Conservation (phyloP, 2,113 vertebrate species). For the Amblyornis subalaris region DNA sequence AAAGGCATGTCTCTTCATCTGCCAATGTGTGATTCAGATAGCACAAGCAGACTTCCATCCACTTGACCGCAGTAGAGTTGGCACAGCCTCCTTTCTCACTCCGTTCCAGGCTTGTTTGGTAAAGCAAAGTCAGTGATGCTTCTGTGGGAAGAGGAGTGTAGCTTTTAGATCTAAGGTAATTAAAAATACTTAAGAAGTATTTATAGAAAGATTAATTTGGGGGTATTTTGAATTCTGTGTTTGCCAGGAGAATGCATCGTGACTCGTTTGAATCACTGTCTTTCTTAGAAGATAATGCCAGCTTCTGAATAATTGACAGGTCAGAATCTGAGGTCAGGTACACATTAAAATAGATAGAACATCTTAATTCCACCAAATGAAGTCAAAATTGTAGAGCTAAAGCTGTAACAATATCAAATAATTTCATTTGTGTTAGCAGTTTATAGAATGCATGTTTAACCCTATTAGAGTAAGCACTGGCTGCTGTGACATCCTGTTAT, state of each 20-base stretch:
- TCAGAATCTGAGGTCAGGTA: background rate
- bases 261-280: background rate
- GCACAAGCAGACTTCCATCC: slow-evolving; percentile 66
- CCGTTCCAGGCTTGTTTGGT: background rate
- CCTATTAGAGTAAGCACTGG: background rate
- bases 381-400: background rate
- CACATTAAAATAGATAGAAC: background rate
- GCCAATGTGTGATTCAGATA: slow-evolving; percentile 60
- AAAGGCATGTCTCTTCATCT: slow-evolving; percentile 66
- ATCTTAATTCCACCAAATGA: background rate
- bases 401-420: background rate
- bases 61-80: slow-evolving; percentile 66
- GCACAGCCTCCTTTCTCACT: slow-evolving; percentile 53
- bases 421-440: background rate
- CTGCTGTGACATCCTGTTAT: rapidly evolving
- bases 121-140: background rate
- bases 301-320: background rate
- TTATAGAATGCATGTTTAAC: background rate
- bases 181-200: background rate
- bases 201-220: background rate
- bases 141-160: background rate
- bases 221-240: background rate
- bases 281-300: background rate
- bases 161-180: background rate
- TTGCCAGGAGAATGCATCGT: background rate